These are phyloP conservation scores for Pontoporia blainvillei DNA, from an alignment of 2,113 vertebrate species.

Conservation along the genomic window DNA sequence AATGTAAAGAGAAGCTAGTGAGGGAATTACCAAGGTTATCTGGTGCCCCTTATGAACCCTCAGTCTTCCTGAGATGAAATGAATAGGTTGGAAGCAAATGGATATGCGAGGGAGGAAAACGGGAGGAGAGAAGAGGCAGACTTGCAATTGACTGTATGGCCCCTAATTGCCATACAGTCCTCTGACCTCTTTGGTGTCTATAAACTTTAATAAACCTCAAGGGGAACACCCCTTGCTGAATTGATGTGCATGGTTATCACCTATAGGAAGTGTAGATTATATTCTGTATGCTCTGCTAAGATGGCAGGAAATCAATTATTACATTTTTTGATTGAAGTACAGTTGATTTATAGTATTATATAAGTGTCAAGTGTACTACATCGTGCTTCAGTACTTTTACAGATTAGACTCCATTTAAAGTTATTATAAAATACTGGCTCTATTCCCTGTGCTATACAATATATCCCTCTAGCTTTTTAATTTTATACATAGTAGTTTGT, in stretches of 20 bases:
- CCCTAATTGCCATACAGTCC: not conserved
- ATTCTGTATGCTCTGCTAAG: not conserved
- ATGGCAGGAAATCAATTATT: not conserved
- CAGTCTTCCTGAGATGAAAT: not conserved
- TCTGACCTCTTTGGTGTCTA: not conserved
- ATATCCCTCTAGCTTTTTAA: not conserved
- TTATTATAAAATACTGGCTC: not conserved
- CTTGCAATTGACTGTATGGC: not conserved
- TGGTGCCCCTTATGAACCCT: not conserved
- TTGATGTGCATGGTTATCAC: not conserved
- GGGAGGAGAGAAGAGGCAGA: not conserved
- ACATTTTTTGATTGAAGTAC: not conserved
- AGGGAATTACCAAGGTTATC: not conserved
- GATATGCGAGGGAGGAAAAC: not conserved
- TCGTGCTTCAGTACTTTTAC: not conserved
- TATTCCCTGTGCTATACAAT: not conserved
- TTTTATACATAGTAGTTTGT: not conserved
- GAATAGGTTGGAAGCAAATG: not conserved
- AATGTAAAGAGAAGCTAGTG: not conserved
- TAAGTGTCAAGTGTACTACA: not conserved
- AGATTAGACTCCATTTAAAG: not conserved
- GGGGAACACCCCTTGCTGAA: not conserved
- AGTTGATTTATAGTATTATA: not conserved
- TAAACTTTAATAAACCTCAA: not conserved
- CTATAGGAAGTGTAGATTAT: not conserved